A percentile compares a stretch with the other conserved stretches of the same genome.
Conservation (phyloP, 2,113 vertebrate species). For the Pomatorhinus ruficollis region DNA sequence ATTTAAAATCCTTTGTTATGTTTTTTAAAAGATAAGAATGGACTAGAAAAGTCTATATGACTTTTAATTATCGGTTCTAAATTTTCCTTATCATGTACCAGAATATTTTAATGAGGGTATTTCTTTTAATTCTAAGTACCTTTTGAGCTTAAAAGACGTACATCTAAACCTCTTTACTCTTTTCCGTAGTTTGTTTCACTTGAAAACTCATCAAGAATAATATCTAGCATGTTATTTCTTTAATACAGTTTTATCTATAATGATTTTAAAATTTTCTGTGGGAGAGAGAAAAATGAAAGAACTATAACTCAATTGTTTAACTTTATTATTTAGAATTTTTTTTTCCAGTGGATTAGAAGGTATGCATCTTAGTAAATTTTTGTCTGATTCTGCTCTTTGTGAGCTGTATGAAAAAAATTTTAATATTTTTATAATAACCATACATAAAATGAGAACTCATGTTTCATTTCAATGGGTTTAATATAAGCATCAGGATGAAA, state of each 20-base stretch:
- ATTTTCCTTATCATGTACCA: not conserved
- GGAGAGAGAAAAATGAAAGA: not conserved
- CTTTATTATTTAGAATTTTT: not conserved
- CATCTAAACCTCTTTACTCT: not conserved
- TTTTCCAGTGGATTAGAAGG: not conserved
- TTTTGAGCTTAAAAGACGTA: not conserved
- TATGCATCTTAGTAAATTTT: not conserved
- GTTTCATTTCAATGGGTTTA: not conserved
- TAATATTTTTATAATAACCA: not conserved
- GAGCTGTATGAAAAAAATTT: not conserved
- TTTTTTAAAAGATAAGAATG: not conserved
- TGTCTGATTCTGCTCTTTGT: not conserved
- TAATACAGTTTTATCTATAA: not conserved
- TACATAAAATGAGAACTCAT: not conserved
- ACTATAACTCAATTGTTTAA: not conserved
- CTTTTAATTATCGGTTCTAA: not conserved
- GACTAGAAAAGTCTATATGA: fast-evolving
- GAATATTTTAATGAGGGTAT: not conserved
- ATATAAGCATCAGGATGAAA: not conserved
- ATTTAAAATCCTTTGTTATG: not conserved
- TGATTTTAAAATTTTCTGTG: not conserved
- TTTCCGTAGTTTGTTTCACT: not conserved
- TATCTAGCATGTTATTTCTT: not conserved
- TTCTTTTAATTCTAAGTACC: not conserved
- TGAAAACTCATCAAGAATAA: not conserved